Percentiles rank a stretch among this genome's conserved stretches.
Evolutionary conservation across 1,140 invertebrate genomes (phyloP).

Genomic region (Procambarus virginalis): DNA sequence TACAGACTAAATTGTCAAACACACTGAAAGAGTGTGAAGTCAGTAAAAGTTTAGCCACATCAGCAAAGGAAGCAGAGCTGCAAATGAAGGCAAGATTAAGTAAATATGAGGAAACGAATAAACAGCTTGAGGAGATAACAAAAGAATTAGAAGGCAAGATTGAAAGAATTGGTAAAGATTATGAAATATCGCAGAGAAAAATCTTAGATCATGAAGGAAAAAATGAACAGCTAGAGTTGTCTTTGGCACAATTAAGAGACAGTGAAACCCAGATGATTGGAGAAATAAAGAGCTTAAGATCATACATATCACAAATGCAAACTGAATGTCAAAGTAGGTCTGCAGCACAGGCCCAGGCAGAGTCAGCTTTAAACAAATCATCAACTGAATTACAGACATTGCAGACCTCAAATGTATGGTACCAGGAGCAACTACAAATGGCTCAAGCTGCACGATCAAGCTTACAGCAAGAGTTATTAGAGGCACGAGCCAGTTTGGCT

Average conservation of each 20-base stretch:
- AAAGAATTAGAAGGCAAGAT: slow-evolving; percentile 18
- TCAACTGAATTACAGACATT: slow-evolving; percentile 24
- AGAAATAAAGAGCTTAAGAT: slow-evolving; percentile 29
- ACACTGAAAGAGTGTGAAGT: slow-evolving; percentile 30
- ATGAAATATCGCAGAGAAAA: neutral
- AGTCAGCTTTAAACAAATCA: slow-evolving; percentile 8
- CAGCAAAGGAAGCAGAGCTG: slow-evolving; percentile 43
- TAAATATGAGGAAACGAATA: slow-evolving; percentile 51
- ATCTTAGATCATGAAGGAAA: slow-evolving; percentile 15
- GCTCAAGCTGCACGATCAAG: slow-evolving; percentile 43
- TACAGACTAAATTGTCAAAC: slow-evolving; percentile 31
- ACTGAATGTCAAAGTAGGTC: slow-evolving; percentile 9
- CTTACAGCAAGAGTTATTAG: slow-evolving; percentile 52
- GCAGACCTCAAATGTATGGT: slow-evolving; percentile 32
- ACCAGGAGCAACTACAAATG: slow-evolving; percentile 56
- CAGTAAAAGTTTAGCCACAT: slow-evolving; percentile 16
- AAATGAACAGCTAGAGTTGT: slow-evolving; percentile 15
- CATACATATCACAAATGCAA: slow-evolving; percentile 21
- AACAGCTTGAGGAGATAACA: slow-evolving; percentile 33
- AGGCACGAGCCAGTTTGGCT: slow-evolving; percentile 33
- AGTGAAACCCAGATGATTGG: slow-evolving; percentile 10
- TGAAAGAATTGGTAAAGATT: slow-evolving; percentile 20
- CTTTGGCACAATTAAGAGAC: slow-evolving; percentile 24
- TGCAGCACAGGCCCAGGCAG: slow-evolving; percentile 43
- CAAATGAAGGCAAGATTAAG: slow-evolving; percentile 32